Evolutionary conservation across 2,113 vertebrate species (phyloP).

Genomic region (Martes martes): DNA sequence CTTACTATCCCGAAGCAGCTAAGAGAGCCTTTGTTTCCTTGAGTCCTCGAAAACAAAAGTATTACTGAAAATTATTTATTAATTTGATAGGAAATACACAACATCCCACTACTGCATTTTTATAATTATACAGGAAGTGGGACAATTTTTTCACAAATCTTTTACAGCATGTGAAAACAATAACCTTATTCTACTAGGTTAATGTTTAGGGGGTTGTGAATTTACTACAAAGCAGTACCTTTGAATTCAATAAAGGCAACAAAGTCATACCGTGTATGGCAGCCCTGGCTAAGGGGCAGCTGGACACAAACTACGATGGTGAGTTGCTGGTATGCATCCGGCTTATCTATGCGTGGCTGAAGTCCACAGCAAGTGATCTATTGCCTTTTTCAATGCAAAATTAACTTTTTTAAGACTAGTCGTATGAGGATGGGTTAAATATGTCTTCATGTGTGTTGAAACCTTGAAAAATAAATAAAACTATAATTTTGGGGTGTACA

Average conservation of each 20-base stretch:
- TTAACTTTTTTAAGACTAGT: neutral
- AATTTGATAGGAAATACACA: neutral
- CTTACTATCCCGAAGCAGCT: neutral
- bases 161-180: neutral
- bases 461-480: neutral
- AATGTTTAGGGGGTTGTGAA: neutral
- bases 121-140: neutral
- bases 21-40: neutral
- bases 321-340: neutral
- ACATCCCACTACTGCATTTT: neutral
- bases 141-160: neutral
- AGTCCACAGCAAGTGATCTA: neutral
- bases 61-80: slow-evolving; percentile 1
- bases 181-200: neutral
- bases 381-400: neutral
- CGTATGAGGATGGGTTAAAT: neutral
- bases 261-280: neutral
- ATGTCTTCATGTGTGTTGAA: neutral
- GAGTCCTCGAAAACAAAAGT: neutral
- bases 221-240: neutral
- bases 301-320: neutral
- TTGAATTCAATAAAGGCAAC: slow-evolving; percentile 10
- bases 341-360: neutral
- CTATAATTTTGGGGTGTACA: neutral
- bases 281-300: neutral